A percentile compares a stretch with the other conserved stretches of the same genome.
phyloP scores from a whole-genome alignment of 2,113 vertebrate species.

The Centropus bengalensis region DNA sequence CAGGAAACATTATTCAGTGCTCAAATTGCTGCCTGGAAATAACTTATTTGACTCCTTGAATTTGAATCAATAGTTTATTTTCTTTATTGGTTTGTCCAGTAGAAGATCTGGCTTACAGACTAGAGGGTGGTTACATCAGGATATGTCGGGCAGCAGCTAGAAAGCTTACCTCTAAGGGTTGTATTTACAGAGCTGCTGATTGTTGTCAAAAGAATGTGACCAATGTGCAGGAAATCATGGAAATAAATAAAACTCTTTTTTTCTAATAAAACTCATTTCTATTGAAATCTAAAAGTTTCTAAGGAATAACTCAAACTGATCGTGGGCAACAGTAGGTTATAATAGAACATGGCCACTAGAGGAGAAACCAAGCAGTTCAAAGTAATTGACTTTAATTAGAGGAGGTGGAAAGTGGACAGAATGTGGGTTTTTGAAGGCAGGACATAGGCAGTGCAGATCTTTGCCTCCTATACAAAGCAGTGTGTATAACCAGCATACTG shows the following conservation, averaged over 20 bases:
- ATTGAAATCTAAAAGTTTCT: conserved; percentile 8
- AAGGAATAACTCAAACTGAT: conserved; percentile 20
- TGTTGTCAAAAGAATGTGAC: background rate
- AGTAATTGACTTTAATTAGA: background rate
- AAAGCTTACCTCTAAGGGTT: background rate
- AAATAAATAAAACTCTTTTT: conserved; percentile 7
- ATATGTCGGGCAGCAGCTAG: background rate
- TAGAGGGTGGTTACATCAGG: background rate
- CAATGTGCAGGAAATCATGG: conserved; percentile 1
- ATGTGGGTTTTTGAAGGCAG: conserved; percentile 8
- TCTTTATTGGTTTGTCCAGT: background rate
- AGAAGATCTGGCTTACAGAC: background rate
- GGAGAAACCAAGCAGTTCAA: background rate
- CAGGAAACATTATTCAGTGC: background rate
- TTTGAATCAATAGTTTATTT: background rate
- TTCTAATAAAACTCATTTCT: conserved; percentile 17
- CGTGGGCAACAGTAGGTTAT: background rate
- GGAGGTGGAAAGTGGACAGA: background rate
- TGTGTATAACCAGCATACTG: background rate
- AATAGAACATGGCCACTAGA: background rate
- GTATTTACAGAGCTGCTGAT: conserved; percentile 1
- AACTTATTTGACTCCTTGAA: background rate
- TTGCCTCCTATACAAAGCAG: background rate
- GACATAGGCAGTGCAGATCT: background rate
- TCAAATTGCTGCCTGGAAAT: background rate